Conservation (phyloP, 1,140 invertebrate species). For the Hyphantria cunea region DNA sequence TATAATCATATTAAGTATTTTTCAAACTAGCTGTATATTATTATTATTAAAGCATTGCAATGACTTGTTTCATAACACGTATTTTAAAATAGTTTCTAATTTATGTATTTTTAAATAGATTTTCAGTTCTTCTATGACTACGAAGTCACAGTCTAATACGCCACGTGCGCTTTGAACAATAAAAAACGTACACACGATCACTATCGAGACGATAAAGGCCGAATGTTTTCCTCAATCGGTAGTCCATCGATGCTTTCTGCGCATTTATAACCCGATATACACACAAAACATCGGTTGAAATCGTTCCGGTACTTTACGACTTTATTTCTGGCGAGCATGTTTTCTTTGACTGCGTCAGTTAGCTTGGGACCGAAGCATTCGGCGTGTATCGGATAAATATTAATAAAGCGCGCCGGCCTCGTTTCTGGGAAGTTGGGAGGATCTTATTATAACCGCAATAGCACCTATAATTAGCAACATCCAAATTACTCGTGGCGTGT, state of each 20-base stretch:
- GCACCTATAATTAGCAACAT: slow-evolving; percentile 80
- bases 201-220: slow-evolving; percentile 39
- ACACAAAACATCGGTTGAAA: slow-evolving; percentile 75
- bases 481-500: slow-evolving; percentile 73
- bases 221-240: slow-evolving; percentile 49
- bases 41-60: too few relatives aligned
- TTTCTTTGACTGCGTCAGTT: slow-evolving; percentile 80
- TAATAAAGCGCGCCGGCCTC: slow-evolving; percentile 79
- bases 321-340: slow-evolving; percentile 77
- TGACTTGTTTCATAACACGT: too few relatives aligned
- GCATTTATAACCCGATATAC: slow-evolving; percentile 70
- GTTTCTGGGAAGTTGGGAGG: slow-evolving; percentile 78
- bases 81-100: too few relatives aligned
- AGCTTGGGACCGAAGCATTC: slow-evolving; percentile 69
- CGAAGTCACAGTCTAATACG: not conserved
- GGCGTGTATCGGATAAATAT: slow-evolving; percentile 80
- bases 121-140: too few relatives aligned
- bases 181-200: slow-evolving; percentile 33
- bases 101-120: too few relatives aligned
- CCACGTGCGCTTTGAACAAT: slow-evolving; percentile 19
- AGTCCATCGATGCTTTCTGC: slow-evolving; percentile 59
- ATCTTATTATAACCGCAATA: slow-evolving; percentile 82
- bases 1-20: too few relatives aligned
- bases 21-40: too few relatives aligned
- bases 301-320: slow-evolving; percentile 78